Conservation (phyloP, 2,888 invertebrate species). For the Pardosa pseudoannulata region DNA sequence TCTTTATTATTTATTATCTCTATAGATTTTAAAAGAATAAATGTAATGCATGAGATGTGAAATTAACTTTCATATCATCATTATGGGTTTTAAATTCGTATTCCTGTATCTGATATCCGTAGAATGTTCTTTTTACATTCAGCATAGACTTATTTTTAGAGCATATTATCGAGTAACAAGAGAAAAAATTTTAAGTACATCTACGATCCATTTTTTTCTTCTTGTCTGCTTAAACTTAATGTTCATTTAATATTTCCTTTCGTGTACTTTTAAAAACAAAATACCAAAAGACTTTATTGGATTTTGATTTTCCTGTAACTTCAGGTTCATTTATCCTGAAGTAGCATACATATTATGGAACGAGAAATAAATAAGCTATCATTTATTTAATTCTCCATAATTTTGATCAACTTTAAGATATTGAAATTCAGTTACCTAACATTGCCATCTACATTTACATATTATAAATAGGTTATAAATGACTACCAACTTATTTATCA, state of each 20-base stretch:
- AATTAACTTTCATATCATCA: not conserved
- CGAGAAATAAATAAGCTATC: too few species aligned
- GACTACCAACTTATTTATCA: too few species aligned
- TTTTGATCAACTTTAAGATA: too few species aligned
- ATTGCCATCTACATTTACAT: too few species aligned
- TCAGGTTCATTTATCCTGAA: too few species aligned
- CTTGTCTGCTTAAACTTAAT: not conserved
- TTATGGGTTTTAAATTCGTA: not conserved
- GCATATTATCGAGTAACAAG: not conserved
- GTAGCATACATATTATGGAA: too few species aligned
- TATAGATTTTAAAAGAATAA: not conserved
- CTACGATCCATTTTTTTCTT: not conserved
- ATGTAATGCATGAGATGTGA: not conserved
- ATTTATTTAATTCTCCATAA: too few species aligned
- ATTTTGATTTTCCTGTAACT: too few species aligned
- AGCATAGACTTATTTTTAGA: not conserved
- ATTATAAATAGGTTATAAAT: too few species aligned
- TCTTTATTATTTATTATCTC: not conserved
- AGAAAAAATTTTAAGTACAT: not conserved
- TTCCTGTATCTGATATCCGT: not conserved
- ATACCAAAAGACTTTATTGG: not conserved
- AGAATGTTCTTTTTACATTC: not conserved
- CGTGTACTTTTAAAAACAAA: not conserved
- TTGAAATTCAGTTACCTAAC: too few species aligned
- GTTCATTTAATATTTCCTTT: not conserved